Evolutionary conservation across 2,888 invertebrate genomes (phyloP).

Genomic region (Prosapia bicincta): DNA sequence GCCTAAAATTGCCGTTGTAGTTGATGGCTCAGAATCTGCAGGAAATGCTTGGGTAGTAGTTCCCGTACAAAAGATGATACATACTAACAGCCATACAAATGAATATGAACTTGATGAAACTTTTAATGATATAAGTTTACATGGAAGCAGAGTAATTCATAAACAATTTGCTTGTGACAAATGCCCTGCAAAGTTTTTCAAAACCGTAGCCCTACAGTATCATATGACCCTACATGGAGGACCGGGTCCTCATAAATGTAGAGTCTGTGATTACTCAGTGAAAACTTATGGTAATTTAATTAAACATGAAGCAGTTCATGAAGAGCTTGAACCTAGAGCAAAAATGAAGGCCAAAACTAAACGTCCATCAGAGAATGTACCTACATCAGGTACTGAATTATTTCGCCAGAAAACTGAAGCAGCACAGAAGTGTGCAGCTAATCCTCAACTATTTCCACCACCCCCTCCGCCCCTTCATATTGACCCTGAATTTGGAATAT

Average conservation of each 20-base stretch:
- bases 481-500: constrained; percentile 64
- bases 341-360: constrained; percentile 20
- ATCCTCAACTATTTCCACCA: constrained; percentile 26
- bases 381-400: constrained; percentile 62
- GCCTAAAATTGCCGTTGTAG: constrained; percentile 54
- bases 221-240: constrained; percentile 65
- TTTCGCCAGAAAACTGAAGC: constrained; percentile 62
- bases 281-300: constrained; percentile 64
- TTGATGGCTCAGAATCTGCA: constrained; percentile 43
- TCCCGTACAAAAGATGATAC: constrained; percentile 29
- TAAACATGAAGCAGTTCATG: constrained; percentile 56
- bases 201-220: constrained; percentile 64
- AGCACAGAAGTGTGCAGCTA: constrained; percentile 35
- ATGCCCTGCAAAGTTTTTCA: constrained; percentile 72
- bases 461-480: constrained; percentile 40
- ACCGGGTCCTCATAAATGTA: constrained; percentile 62
- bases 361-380: constrained; percentile 45
- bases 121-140: constrained; percentile 39
- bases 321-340: constrained; percentile 26
- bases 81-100: constrained; percentile 31
- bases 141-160: constrained; percentile 33
- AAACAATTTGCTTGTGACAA: constrained; percentile 52
- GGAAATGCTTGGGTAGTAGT: constrained; percentile 45
- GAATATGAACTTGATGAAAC: constrained; percentile 39
- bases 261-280: constrained; percentile 66